Evolutionary conservation across 2,888 invertebrate genomes (phyloP), one percentile per base, ranked within the genome.

Genomic region (Diloba caeruleocephala): DNA sequence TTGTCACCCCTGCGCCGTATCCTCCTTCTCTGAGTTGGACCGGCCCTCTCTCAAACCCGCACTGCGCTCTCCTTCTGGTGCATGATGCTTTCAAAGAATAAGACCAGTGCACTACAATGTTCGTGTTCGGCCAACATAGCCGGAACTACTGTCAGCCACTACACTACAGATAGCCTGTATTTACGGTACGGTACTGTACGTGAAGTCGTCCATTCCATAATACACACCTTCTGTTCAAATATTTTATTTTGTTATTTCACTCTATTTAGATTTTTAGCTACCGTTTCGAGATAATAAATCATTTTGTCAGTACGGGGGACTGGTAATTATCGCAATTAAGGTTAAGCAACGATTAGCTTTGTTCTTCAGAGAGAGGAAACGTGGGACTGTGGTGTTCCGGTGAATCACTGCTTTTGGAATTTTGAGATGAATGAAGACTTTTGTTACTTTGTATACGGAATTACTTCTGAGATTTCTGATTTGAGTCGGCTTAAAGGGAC

Each of bases 261-360:
- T 57, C 56, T 69, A 72, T 71, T 71, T 74, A 57, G 63, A 59
- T 74, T 62, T 71, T 74, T 71, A 69, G 73, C 76, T 76, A 71
- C 74, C 62, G 71, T 76, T 73, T 58, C 48, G 58, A 67, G 83
- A 84, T 85, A 85, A 90, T 90, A 86, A 89, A 90, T 90, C 90
- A 90, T 87, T 85, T 87, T 84, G 89, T 88, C 87, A 84, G 82
- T 84, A 77, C 71, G 62, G 60, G 49, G 58, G 59, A 59, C 23
- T 38, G 76, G 85, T 90, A 89, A 91, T 92, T 91, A 92, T 85
- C 83, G 88, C 84, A 91, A 92, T 92, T 92, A 90, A 81, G 90
- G 91, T 84, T 92, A 90, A 91, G 81, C 84, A 88, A 88, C 84
- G 81, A 89, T 89, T 89, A 88, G 76, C 76, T 90, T 90, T 91